Evolutionary conservation across 2,113 vertebrate species (phyloP).

Genomic region (Triplophysa dalaica): DNA sequence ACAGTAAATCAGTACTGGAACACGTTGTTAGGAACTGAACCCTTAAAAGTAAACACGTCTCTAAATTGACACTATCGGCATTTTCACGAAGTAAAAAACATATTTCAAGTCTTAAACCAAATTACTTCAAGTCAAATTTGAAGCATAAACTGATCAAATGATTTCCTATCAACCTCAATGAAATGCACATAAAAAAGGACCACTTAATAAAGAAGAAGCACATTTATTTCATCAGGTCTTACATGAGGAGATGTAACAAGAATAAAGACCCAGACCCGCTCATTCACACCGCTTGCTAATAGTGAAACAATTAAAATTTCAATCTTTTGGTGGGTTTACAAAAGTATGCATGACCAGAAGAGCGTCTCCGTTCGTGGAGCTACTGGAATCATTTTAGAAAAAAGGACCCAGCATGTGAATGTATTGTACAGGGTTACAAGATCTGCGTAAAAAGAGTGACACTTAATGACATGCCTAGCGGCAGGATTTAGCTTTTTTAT

Average conservation of each 20-base stretch:
- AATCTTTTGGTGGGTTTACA: not conserved
- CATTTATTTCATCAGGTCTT: conserved; percentile 22
- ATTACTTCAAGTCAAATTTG: too few relatives aligned
- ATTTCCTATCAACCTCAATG: too few relatives aligned
- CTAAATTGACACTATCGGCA: too few relatives aligned
- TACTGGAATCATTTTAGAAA: conserved; percentile 6
- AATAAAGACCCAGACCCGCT: conserved; percentile 9
- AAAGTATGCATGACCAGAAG: not conserved
- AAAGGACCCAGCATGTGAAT: conserved; percentile 1
- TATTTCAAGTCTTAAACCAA: too few relatives aligned
- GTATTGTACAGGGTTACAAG: not conserved
- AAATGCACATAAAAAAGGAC: not conserved
- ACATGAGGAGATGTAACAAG: not conserved
- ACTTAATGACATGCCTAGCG: conserved; percentile 6
- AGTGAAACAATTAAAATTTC: not conserved
- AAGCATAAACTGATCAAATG: too few relatives aligned
- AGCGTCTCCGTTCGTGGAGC: not conserved
- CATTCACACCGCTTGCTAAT: not conserved
- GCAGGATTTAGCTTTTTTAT: not conserved
- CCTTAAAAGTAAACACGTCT: too few relatives aligned
- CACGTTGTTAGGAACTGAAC: too few relatives aligned
- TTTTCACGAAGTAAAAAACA: too few relatives aligned
- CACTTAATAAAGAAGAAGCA: not conserved
- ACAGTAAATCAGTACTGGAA: not conserved
- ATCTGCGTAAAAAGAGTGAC: not conserved